These are phyloP conservation scores for Romanogobio albipinnatus DNA, from an alignment of 2,113 vertebrate species.

Conservation along the genomic window DNA sequence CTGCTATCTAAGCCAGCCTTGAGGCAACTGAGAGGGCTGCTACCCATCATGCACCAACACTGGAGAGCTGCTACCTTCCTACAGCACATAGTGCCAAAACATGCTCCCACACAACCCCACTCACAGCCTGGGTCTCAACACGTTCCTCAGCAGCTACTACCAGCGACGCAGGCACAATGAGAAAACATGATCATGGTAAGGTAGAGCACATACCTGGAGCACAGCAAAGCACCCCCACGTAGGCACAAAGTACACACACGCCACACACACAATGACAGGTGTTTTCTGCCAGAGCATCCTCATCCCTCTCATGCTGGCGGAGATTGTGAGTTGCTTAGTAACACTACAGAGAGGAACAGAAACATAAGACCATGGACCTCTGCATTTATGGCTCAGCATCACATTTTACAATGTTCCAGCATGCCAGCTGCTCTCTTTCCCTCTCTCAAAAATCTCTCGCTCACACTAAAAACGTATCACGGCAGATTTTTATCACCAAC, in stretches of 20 bases:
- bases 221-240: constrained; percentile 33
- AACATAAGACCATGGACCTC: constrained; percentile 40
- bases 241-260: constrained; percentile 30
- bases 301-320: constrained; percentile 11
- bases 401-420: constrained; percentile 45
- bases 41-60: constrained; percentile 61
- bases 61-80: constrained; percentile 45
- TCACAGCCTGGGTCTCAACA: constrained; percentile 48
- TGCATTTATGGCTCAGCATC: constrained; percentile 44
- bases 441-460: constrained; percentile 4
- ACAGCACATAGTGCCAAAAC: constrained; percentile 59
- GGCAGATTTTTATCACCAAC: constrained; percentile 17
- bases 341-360: constrained; percentile 43
- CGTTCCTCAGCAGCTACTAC: constrained; percentile 41
- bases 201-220: not conserved
- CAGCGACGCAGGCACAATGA: constrained; percentile 51
- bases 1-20: constrained; percentile 69
- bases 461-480: constrained; percentile 24
- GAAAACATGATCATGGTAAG: constrained; percentile 14
- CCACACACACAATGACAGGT: constrained; percentile 35
- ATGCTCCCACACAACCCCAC: constrained; percentile 54
- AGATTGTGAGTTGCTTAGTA: constrained; percentile 52
- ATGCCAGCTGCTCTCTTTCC: constrained; percentile 47
- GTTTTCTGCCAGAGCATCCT: not conserved
- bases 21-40: constrained; percentile 66